Conservation (phyloP, 2,888 invertebrate species). For the Rhamphomyia laevipes region DNA sequence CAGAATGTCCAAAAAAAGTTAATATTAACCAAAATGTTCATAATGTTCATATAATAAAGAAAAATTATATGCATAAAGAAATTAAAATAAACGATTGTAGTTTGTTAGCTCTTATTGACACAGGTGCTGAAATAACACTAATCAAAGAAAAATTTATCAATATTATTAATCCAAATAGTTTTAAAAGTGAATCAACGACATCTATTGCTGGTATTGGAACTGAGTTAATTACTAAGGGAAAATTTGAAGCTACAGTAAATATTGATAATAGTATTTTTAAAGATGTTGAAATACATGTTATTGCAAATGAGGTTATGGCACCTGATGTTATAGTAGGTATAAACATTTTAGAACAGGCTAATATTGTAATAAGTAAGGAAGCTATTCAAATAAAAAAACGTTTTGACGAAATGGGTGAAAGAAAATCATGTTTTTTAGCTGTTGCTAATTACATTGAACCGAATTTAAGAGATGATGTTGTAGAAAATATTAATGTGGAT, state of each 20-base stretch:
- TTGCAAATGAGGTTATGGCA: background rate
- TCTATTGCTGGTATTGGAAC: slow-evolving; percentile 2
- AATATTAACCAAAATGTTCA: background rate
- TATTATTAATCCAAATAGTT: background rate
- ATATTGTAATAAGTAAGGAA: background rate
- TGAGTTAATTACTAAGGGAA: background rate
- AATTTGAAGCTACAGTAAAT: background rate
- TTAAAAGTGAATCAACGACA: background rate
- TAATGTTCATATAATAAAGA: background rate
- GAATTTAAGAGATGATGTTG: background rate
- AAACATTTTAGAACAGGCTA: background rate
- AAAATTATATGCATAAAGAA: background rate
- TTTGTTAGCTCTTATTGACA: slow-evolving; percentile 8
- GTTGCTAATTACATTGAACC: background rate
- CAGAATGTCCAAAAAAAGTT: slow-evolving; percentile 2
- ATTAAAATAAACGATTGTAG: slow-evolving; percentile 1
- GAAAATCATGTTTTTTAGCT: background rate
- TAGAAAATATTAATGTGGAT: background rate
- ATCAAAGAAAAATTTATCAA: slow-evolving; percentile 4
- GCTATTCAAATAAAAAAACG: slow-evolving; percentile 7
- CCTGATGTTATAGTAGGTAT: slow-evolving; percentile 6
- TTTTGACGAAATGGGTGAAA: background rate
- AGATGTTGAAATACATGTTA: background rate
- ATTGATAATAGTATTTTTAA: slow-evolving; percentile 2
- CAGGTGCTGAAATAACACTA: slow-evolving; percentile 9